Evolutionary conservation across 1,140 invertebrate species (phyloP), one percentile per base, ranked within the genome.

Genomic region (Drosophila murphyi): DNA sequence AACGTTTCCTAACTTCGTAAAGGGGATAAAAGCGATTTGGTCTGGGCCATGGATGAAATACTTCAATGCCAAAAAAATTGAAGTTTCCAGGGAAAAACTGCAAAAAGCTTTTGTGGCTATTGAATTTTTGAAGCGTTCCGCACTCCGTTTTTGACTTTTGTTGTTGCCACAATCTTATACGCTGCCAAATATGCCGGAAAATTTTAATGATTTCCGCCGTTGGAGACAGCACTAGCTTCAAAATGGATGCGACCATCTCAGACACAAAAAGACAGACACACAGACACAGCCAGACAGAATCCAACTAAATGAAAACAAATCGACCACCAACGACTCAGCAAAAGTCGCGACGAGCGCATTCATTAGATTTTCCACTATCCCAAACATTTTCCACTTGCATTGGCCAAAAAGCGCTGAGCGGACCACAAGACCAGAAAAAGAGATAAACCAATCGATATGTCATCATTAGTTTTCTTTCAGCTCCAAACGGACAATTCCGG

Each of bases 121-220:
- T 86, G 75, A 83, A 70, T 75, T 86, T 69, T 57, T 67, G 55
- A 39, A 61, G 48, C 67, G 48, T 67, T 70, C 65, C 48, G 55
- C 48, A 43, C 41, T 51, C 3, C 5, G n/a, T n/a, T 43, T 3
- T 43, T 63, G 32, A 34, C 32, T 37, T 68, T 80, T 75, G 41
- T 45, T 50, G 80, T 48, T 43, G 55, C 34, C 56, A 45, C 74
- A 70, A 72, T 69, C 59, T 69, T 52, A 57, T 61, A 72, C 48
- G 68, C 68, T 78, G 82, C 67, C 82, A 86, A 86, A 86, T 86
- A 85, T 72, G 71, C 78, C 64, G 82, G 75, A 86, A 86, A 86
- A 86, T 81, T 86, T 86, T 86, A 86, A 86, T 86, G 82, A 86
- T 86, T 72, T 86, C 82, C 82, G 82, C 39, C 35, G 32, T 48